phyloP scores from a whole-genome alignment of 2,888 invertebrate genomes.

The Trichacis sp. region DNA sequence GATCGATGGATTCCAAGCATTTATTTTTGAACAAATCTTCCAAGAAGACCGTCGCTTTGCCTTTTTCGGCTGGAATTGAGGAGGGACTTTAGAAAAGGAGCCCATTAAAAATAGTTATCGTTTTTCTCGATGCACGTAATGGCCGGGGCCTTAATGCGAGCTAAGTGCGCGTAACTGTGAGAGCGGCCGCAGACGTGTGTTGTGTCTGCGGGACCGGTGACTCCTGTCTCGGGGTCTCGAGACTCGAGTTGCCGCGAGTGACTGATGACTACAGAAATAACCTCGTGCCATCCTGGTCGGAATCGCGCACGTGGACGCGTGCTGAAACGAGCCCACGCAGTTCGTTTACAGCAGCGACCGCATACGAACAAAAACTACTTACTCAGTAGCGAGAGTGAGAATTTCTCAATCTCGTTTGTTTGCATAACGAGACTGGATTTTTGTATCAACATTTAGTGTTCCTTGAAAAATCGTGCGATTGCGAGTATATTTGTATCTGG shows the following conservation, averaged over 20 bases:
- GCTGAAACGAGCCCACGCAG: slow-evolving; percentile 50
- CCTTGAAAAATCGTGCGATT: too few species aligned
- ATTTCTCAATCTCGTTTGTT: background rate
- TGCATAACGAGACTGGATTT: background rate
- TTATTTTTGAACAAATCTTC: too few species aligned
- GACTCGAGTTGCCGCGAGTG: slow-evolving; percentile 54
- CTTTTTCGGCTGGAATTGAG: background rate
- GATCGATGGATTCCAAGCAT: too few species aligned
- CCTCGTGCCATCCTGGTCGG: slow-evolving; percentile 51
- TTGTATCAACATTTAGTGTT: too few species aligned
- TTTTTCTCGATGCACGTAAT: background rate
- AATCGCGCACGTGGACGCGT: slow-evolving; percentile 53
- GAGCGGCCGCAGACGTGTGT: slow-evolving; percentile 32
- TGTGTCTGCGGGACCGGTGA: slow-evolving; percentile 42
- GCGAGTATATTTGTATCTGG: too few species aligned
- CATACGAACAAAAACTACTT: slow-evolving; percentile 10
- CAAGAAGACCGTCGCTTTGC: too few species aligned
- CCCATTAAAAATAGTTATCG: too few species aligned
- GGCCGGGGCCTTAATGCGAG: slow-evolving; percentile 1
- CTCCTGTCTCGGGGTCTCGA: slow-evolving; percentile 30
- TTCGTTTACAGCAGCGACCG: slow-evolving; percentile 18
- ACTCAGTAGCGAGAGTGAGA: slow-evolving; percentile 1
- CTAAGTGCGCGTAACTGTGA: slow-evolving; percentile 25
- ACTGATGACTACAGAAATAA: slow-evolving; percentile 67
- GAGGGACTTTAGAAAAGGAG: background rate